A percentile compares a stretch with the other conserved stretches of the same genome.
Conservation (phyloP, 2,113 vertebrate species). For the Ahaetulla prasina region DNA sequence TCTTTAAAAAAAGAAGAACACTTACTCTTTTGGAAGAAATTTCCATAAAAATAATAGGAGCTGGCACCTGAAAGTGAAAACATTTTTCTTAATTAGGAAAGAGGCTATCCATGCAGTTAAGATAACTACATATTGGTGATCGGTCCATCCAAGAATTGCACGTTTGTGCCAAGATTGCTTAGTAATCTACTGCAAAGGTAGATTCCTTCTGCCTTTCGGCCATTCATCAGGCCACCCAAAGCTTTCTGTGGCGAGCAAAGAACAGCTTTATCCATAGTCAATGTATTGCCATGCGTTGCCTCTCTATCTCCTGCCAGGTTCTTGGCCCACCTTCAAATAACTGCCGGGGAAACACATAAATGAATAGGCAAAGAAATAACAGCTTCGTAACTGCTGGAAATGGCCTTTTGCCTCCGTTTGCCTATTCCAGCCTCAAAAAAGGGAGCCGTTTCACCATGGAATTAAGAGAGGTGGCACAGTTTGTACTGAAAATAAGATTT, state of each 20-base stretch:
- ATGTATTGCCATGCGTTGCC: not conserved
- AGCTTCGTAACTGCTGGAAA: not conserved
- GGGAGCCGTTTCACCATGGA: not conserved
- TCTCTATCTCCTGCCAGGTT: no score
- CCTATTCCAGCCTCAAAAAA: not conserved
- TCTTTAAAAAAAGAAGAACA: not conserved
- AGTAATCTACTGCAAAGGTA: not conserved
- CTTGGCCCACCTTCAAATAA: no score
- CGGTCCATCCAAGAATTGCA: not conserved
- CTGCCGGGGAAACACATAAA: no score
- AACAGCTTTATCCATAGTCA: not conserved
- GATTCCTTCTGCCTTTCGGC: not conserved
- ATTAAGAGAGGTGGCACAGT: no score
- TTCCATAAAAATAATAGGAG: constrained; percentile 85
- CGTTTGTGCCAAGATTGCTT: not conserved
- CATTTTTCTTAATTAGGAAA: constrained; percentile 36
- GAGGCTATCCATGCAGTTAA: not conserved
- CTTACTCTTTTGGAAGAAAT: constrained; percentile 95
- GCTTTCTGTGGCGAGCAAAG: not conserved
- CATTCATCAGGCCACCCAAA: not conserved
- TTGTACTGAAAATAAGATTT: no score
- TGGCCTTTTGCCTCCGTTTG: not conserved
- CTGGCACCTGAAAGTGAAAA: constrained; percentile 73
- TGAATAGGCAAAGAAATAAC: no score
- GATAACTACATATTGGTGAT: not conserved